Percentiles rank a stretch among this genome's conserved stretches.
Conservation (phyloP, 2,888 invertebrate species). For the Apodemia duryi region DNA sequence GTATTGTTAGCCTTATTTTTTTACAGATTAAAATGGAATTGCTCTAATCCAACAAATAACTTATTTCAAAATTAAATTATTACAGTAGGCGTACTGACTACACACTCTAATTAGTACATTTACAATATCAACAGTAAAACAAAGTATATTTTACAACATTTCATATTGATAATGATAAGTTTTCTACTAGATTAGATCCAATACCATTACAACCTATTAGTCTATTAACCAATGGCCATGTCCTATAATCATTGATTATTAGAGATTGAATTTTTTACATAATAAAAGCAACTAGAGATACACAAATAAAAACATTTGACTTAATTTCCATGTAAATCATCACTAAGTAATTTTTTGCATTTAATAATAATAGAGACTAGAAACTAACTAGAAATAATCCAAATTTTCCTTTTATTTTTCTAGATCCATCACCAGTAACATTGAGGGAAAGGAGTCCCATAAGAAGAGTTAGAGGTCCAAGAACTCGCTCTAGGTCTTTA, state of each 20-base stretch:
- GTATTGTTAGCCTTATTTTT: background rate
- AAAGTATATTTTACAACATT: too few species aligned
- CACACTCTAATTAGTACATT: too few species aligned
- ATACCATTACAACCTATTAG: too few species aligned
- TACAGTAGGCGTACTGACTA: background rate
- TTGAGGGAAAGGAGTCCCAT: background rate
- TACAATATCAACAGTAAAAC: too few species aligned
- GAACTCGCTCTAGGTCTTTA: background rate
- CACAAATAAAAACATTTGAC: background rate
- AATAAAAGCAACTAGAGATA: background rate
- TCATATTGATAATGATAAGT: too few species aligned
- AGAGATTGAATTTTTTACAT: too few species aligned
- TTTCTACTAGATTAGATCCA: too few species aligned
- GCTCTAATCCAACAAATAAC: background rate
- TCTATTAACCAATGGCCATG: background rate
- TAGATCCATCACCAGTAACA: background rate
- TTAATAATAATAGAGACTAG: too few species aligned
- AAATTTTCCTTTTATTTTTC: background rate
- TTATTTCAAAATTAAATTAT: background rate
- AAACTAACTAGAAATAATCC: too few species aligned
- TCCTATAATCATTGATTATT: too few species aligned
- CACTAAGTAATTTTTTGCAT: too few species aligned
- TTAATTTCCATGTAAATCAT: too few species aligned
- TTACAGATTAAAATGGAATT: background rate
- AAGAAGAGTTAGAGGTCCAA: background rate